Base-by-base conservation (phyloP, 2,888 invertebrate genomes). In the Pristionchus japonicus region DNA sequence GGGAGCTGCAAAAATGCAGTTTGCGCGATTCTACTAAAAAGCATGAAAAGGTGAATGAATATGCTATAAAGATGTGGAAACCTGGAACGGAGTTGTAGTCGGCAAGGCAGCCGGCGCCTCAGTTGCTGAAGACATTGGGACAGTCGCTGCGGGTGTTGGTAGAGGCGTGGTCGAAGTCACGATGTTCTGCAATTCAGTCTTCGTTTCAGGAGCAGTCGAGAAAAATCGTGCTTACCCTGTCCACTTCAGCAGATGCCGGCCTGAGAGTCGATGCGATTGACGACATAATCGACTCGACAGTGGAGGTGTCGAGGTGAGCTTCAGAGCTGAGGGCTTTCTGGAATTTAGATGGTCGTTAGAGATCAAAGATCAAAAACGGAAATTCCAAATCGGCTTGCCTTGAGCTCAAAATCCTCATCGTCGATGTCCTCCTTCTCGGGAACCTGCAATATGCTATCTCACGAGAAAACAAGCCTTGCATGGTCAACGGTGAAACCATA, bases 331-430 rank as follows among this genome's bases (percentile, higher is more conserved):
- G 40, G 40, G 85, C 85, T 31, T 80, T 43, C 52, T 57, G 52
- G 52, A 57, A 57, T 57, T 52, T 15, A 2, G 1, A 15, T 20
- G 52, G 15, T 1, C 3, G 40, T 37, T 37, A 7, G 20, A 3
- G 23, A 13, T 70, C 34, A 57, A 3, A 57, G 57, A 57, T 9
- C 23, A 23, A 52, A 23, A 23, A 52, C 23, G 7, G 57, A 57
- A 23, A 1, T 6, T 0, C 23, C 23, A 23, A 57, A 57, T n/a
- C 64, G 31, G n/a, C 37, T 27, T 15, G 37, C 85, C 43, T 85
- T 85, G n/a, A 85, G 64, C 49, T 85, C 85, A 23, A 37, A 61
- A 27, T 85, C 85, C 64, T 85, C 85, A 20, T 43, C 64, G 3
- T 61, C 85, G 3, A 64, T 64, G 20, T 57, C 83, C n/a, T 85